Percentiles rank a stretch among this genome's conserved stretches.
phyloP scores from a whole-genome alignment of 2,797 vertebrate genomes.

The Dendrocincla tyrannina region DNA sequence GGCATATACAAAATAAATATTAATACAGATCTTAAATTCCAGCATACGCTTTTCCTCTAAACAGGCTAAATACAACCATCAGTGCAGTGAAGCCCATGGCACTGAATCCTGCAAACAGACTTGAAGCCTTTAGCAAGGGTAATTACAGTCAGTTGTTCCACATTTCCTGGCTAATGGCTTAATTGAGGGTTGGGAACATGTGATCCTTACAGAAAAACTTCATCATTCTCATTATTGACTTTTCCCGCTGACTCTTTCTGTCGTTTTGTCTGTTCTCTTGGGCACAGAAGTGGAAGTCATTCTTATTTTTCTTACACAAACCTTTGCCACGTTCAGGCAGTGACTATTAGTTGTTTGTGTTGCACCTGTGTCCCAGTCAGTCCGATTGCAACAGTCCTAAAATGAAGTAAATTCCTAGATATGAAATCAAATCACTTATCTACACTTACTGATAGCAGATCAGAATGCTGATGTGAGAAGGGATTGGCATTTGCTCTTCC shows the following conservation, averaged over 20 bases:
- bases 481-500: neutral
- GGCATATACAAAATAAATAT: neutral
- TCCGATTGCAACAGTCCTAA: neutral
- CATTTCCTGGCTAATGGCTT: constrained; percentile 21
- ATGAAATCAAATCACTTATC: neutral
- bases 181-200: neutral
- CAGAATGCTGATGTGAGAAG: neutral
- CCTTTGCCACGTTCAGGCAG: neutral
- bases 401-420: neutral
- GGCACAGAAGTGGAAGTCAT: neutral
- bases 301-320: neutral
- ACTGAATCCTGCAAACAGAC: neutral
- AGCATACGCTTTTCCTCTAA: neutral
- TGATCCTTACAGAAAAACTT: neutral
- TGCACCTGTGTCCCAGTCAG: neutral
- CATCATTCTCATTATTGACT: neutral
- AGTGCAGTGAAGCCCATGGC: neutral
- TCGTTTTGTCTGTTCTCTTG: neutral
- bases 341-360: neutral
- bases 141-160: constrained; percentile 18
- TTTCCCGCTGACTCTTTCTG: neutral
- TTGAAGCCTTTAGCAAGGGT: neutral
- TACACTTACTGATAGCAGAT: accelerated
- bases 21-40: neutral
- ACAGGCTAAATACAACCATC: neutral